Percentiles rank a stretch among this genome's conserved stretches.
Evolutionary conservation across 2,888 invertebrate genomes (phyloP).

Genomic region (Nysson spinosus): DNA sequence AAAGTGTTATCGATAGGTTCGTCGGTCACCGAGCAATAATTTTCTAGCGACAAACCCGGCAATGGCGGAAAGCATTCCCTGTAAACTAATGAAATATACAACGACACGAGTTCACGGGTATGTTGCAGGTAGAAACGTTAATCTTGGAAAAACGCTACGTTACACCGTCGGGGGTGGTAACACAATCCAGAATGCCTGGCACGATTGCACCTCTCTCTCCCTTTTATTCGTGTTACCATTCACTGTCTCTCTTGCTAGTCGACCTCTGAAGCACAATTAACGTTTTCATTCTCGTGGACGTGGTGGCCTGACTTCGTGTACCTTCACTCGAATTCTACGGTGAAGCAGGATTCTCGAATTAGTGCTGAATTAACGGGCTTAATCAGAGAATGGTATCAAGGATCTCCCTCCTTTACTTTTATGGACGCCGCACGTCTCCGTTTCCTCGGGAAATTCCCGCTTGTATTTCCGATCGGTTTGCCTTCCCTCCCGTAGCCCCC

Average conservation of each 20-base stretch:
- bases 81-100: slow-evolving; percentile 16
- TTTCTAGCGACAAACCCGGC: not conserved
- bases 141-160: slow-evolving; percentile 2
- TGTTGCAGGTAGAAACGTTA: slow-evolving; percentile 1
- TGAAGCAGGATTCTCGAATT: slow-evolving; percentile 10
- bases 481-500: too few species aligned
- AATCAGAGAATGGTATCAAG: slow-evolving; percentile 23
- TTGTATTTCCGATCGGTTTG: too few species aligned
- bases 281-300: slow-evolving; percentile 17
- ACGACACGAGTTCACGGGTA: not conserved
- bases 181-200: slow-evolving; percentile 4
- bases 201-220: not conserved
- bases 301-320: not conserved
- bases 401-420: slow-evolving; percentile 27
- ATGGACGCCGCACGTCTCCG: slow-evolving; percentile 1
- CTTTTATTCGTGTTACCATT: not conserved
- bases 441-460: slow-evolving; percentile 5
- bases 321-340: slow-evolving; percentile 4
- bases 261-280: slow-evolving; percentile 37
- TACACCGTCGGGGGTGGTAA: not conserved
- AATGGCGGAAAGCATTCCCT: not conserved
- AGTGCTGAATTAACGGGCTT: slow-evolving; percentile 30
- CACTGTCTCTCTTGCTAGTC: slow-evolving; percentile 5
- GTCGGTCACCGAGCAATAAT: not conserved
- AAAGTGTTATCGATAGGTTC: not conserved